Evolutionary conservation across 2,888 invertebrate genomes (phyloP), one percentile per base, ranked within the genome.

Genomic region (Uropetala carovei): DNA sequence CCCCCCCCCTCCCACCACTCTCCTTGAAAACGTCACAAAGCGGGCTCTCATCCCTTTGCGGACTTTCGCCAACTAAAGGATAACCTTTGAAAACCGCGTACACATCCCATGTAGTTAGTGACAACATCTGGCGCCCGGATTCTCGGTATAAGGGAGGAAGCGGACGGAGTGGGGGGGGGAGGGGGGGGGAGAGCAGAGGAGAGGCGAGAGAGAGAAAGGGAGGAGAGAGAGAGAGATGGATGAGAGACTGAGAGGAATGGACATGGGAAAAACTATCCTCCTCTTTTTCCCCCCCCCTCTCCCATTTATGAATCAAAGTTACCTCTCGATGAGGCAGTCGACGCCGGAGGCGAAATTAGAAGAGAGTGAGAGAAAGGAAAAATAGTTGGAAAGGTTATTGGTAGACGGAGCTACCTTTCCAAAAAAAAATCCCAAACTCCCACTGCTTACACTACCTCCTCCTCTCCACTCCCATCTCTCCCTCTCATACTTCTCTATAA

Each of bases 111-210:
- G 3, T 3, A 30, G 30, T 8, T 10, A 8, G 83, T n/a, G 57
- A n/a, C 83, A 83, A 83, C 83, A 56, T 83, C 56, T 83, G 83
- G 83, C n/a, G n/a, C 11, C 30, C n/a, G 56, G n/a, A 83, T 83
- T 27, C 18, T 56, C 18, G 8, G 27, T 3, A 18, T 57, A 83
- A 16, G 83, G 56, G 18, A 16, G 13, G 57, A 16, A 83, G 83
- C 56, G 56, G 56, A n/a, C 5, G 5, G 30, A 82, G 4, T 0
- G 18, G 11, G 64, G 0, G 64, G 64, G 11, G 18, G 64, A 13
- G n/a, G 13, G 64, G 4, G 64, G 13, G 0, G 7, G 11, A n/a
- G 64, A 13, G 16, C 4, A 16, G 56, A 13, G 83, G 27, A 11
- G 64, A 11, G 64, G 64, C 7, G 64, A 64, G 11, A 7, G 64